These are phyloP conservation scores for Donacobius atricapilla DNA, from an alignment of 2,113 vertebrate genomes.

Conservation along the genomic window DNA sequence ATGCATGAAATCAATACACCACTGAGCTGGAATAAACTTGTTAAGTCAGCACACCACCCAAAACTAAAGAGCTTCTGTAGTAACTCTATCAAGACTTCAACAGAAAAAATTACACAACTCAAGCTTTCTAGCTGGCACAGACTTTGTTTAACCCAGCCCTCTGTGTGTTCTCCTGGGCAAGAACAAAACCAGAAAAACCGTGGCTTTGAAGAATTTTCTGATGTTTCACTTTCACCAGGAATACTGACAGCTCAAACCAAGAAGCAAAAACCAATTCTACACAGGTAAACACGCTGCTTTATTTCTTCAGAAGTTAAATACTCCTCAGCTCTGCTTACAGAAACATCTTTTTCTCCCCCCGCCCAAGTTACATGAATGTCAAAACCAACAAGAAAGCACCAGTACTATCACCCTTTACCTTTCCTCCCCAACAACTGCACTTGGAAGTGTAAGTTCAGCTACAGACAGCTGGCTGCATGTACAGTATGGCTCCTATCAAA, in stretches of 20 bases:
- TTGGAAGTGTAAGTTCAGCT: not conserved
- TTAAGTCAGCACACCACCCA: conserved; percentile 40
- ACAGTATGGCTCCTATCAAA: not conserved
- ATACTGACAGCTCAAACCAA: conserved; percentile 10
- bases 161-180: not conserved
- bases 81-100: not conserved
- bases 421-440: not conserved
- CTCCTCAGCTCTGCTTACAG: not conserved
- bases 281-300: not conserved
- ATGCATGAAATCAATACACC: conserved; percentile 55
- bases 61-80: conserved; percentile 21
- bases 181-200: not conserved
- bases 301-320: not conserved
- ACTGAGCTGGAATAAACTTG: conserved; percentile 43
- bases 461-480: not conserved
- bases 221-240: not conserved
- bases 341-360: not conserved
- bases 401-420: not conserved
- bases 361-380: not conserved
- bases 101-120: conserved; percentile 38
- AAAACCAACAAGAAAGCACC: not conserved
- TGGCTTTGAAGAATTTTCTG: conserved; percentile 2
- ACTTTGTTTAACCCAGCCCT: not conserved
- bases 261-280: not conserved
- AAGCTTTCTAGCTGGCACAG: conserved; percentile 50